A percentile compares a stretch with the other conserved stretches of the same genome.
Conservation (phyloP, 2,888 invertebrate genomes). For the Physocephala rufipes region DNA sequence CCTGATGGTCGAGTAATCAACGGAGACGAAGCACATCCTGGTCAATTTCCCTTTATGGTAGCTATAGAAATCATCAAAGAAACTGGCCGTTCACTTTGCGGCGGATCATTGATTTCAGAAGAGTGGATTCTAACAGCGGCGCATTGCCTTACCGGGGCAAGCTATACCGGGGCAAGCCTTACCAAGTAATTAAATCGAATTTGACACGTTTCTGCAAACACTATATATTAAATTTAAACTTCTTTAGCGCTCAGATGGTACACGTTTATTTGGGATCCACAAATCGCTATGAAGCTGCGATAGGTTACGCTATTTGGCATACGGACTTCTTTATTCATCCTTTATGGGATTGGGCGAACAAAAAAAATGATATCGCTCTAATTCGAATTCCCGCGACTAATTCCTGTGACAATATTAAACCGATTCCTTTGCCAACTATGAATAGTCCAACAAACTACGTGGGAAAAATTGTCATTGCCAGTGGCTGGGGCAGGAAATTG, state of each 20-base stretch:
- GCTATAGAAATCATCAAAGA: background rate
- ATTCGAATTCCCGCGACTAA: background rate
- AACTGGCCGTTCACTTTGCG: background rate
- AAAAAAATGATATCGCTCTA: background rate
- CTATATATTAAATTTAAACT: no score
- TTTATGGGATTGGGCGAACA: background rate
- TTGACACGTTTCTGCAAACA: background rate
- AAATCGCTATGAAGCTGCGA: background rate
- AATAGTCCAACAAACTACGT: background rate
- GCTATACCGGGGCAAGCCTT: no score
- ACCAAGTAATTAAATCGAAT: background rate
- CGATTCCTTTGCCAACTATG: background rate
- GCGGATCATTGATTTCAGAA: background rate
- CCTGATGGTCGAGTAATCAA: background rate
- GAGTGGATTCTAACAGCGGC: background rate
- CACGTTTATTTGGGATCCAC: background rate
- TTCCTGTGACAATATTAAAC: background rate
- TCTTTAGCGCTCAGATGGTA: background rate
- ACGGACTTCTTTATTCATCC: background rate
- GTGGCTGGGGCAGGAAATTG: background rate
- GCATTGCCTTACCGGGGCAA: no score
- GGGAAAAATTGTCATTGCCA: background rate
- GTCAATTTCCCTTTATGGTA: constrained; percentile 7
- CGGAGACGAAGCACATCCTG: background rate
- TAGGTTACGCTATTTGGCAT: constrained; percentile 1